These are phyloP conservation scores for Lacerta agilis DNA, from an alignment of 2,797 vertebrate genomes.

Conservation along the genomic window DNA sequence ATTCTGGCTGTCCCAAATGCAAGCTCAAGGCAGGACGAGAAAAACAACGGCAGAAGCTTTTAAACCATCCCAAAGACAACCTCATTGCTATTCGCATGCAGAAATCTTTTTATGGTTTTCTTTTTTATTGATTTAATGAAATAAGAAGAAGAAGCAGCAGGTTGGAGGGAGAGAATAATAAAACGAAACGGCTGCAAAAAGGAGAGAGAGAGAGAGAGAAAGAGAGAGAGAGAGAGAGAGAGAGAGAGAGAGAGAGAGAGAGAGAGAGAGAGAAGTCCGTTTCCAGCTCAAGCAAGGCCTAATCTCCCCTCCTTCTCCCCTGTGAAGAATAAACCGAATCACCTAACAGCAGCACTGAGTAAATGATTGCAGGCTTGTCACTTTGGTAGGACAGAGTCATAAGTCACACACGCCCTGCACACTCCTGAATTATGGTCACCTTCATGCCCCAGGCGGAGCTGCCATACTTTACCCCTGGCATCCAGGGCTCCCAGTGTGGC, in stretches of 20 bases:
- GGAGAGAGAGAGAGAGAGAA: neutral
- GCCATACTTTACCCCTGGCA: neutral
- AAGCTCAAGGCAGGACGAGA: neutral
- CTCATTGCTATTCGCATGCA: neutral
- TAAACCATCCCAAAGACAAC: neutral
- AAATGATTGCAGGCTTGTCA: constrained; percentile 31
- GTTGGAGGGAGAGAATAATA: constrained; percentile 30
- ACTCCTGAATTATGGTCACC: constrained; percentile 47
- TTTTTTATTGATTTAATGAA: constrained; percentile 47
- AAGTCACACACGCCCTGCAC: constrained; percentile 38
- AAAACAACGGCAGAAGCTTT: constrained; percentile 7
- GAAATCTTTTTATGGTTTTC: constrained; percentile 22
- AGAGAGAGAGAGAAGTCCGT: neutral
- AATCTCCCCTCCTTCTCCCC: constrained; percentile 40
- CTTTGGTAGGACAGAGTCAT: constrained; percentile 47
- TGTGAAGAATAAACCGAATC: constrained; percentile 45
- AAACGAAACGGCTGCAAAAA: constrained; percentile 4
- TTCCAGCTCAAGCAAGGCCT: neutral
- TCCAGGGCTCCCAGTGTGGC: neutral
- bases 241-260: neutral
- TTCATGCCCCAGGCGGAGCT: constrained; percentile 24
- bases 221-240: too few relatives aligned
- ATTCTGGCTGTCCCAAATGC: neutral
- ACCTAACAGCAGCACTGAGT: constrained; percentile 11
- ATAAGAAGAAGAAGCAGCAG: constrained; percentile 2